Evolutionary conservation across 2,888 invertebrate species (phyloP).

Genomic region (Parnassius orleans): DNA sequence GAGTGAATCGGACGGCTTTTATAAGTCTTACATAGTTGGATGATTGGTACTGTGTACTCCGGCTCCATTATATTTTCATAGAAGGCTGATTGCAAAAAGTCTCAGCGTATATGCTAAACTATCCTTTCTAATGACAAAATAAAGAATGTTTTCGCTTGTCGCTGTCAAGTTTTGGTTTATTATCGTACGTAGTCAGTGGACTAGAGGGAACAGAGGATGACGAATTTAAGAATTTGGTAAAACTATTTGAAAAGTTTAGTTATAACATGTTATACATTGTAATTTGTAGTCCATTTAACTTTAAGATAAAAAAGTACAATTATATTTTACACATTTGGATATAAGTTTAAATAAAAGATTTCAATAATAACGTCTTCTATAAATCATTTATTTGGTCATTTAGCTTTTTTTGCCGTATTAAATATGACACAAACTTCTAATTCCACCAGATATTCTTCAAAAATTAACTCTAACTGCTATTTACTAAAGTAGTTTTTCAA

Average conservation of each 20-base stretch:
- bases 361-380: neutral
- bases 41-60: constrained; percentile 61
- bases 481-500: neutral
- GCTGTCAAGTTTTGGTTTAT: constrained; percentile 52
- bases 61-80: constrained; percentile 77
- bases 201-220: constrained; percentile 48
- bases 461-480: neutral
- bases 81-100: constrained; percentile 72
- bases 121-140: constrained; percentile 25
- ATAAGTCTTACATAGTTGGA: constrained; percentile 72
- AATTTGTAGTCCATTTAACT: no score
- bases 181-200: constrained; percentile 63
- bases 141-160: constrained; percentile 39
- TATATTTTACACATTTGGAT: neutral
- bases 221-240: constrained; percentile 50
- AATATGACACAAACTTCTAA: constrained; percentile 2
- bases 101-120: constrained; percentile 32
- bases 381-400: neutral
- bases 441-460: neutral
- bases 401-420: neutral
- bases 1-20: constrained; percentile 65
- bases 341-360: neutral
- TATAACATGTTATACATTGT: no score
- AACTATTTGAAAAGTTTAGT: neutral
- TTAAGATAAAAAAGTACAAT: no score